These are phyloP conservation scores for Tetraodon nigroviridis DNA, from an alignment of 2,113 vertebrate species.

Conservation along the genomic window DNA sequence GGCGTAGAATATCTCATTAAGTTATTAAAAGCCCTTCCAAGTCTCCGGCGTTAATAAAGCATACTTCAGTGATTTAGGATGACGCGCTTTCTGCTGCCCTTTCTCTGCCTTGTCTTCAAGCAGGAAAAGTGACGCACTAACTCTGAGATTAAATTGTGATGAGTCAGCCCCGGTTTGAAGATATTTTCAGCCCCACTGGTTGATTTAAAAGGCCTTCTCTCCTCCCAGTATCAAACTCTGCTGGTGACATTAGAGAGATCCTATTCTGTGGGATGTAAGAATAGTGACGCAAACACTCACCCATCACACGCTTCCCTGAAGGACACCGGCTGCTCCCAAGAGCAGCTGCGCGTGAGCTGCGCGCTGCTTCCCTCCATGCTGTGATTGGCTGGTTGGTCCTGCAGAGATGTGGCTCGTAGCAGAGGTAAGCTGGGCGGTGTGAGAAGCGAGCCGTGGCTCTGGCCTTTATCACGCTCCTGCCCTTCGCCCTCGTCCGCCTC, in stretches of 20 bases:
- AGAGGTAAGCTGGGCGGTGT: slow-evolving; percentile 64
- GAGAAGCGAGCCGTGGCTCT: slow-evolving; percentile 41
- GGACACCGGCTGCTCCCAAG: slow-evolving; percentile 65
- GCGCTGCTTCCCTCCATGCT: slow-evolving; percentile 44
- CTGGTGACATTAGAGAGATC: not conserved
- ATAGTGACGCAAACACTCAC: slow-evolving; percentile 42
- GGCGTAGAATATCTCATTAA: too few relatives aligned
- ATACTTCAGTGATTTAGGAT: slow-evolving; percentile 4
- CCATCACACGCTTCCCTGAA: slow-evolving; percentile 53
- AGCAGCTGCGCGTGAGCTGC: slow-evolving; percentile 67
- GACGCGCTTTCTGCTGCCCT: slow-evolving; percentile 5
- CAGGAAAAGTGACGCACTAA: slow-evolving; percentile 29
- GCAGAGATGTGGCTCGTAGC: slow-evolving; percentile 75
- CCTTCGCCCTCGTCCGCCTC: slow-evolving; percentile 26
- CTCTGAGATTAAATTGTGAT: slow-evolving; percentile 24
- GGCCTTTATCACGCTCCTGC: slow-evolving; percentile 25
- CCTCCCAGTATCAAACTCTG: not conserved
- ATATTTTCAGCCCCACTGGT: slow-evolving; percentile 25
- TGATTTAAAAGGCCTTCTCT: slow-evolving; percentile 17
- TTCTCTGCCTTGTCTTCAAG: slow-evolving; percentile 7
- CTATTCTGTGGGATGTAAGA: not conserved
- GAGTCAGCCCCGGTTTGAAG: slow-evolving; percentile 19
- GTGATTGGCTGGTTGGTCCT: slow-evolving; percentile 64
- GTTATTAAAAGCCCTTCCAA: not conserved
- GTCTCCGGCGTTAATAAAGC: not conserved